These are phyloP conservation scores for Tiliacea aurago DNA, from an alignment of 2,888 invertebrate genomes.

Conservation along the genomic window DNA sequence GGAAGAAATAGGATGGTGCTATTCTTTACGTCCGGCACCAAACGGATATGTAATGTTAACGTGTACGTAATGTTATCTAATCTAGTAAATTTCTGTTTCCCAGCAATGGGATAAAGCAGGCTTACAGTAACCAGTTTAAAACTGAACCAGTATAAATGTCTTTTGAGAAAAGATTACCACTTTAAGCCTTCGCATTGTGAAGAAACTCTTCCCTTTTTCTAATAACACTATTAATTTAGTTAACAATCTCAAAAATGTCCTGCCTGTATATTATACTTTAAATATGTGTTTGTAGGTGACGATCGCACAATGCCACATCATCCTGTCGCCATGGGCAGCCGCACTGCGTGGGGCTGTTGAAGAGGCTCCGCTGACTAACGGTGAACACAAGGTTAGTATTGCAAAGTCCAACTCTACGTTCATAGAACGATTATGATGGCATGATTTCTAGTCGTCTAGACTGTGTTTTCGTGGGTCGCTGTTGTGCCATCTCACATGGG, in stretches of 20 bases:
- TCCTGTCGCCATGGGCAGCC: slow-evolving; percentile 91
- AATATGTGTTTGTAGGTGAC: slow-evolving; percentile 84
- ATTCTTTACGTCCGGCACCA: too few relatives aligned
- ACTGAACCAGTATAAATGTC: background rate
- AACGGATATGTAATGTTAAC: too few relatives aligned
- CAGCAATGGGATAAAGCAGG: background rate
- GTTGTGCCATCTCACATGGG: too few relatives aligned
- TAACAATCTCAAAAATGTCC: background rate
- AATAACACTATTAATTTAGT: background rate
- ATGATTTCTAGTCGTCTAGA: too few relatives aligned
- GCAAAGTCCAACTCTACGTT: background rate
- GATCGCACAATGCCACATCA: slow-evolving; percentile 92
- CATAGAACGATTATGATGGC: too few relatives aligned
- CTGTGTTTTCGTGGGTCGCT: too few relatives aligned
- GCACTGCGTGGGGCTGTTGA: slow-evolving; percentile 77
- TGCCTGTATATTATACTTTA: background rate
- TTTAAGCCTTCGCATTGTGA: background rate
- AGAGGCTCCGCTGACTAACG: slow-evolving; percentile 83
- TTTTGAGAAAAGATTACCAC: background rate
- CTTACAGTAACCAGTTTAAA: background rate
- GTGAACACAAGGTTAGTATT: slow-evolving; percentile 83
- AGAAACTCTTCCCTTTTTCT: background rate
- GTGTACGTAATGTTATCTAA: too few relatives aligned
- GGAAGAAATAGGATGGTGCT: too few relatives aligned
- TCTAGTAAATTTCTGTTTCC: background rate